Percentiles rank a stretch among this genome's conserved stretches.
Evolutionary conservation across 1,140 invertebrate species (phyloP).

Genomic region (Micrasema minimum): DNA sequence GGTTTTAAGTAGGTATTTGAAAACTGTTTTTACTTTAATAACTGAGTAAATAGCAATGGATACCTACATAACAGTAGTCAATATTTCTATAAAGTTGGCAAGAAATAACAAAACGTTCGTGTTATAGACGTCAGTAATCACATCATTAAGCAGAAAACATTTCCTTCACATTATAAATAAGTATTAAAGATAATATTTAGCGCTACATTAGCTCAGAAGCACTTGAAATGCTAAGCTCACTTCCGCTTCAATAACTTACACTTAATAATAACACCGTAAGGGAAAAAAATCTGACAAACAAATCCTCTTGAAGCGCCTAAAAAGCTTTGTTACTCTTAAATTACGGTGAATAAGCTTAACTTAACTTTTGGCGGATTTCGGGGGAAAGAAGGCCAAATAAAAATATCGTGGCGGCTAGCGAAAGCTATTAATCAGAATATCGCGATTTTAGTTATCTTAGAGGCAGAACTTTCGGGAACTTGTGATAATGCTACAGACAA

Average conservation of each 20-base stretch:
- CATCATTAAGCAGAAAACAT: no score
- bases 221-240: neutral
- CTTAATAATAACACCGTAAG: constrained; percentile 5
- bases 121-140: no score
- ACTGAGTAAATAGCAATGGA: no score
- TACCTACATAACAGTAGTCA: no score
- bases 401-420: constrained; percentile 11
- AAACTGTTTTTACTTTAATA: no score
- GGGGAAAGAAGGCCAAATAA: constrained; percentile 31
- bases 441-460: constrained; percentile 39
- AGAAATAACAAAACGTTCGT: no score
- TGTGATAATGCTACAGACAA: constrained; percentile 29
- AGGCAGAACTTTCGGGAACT: constrained; percentile 20
- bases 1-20: no score
- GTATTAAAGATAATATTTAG: no score
- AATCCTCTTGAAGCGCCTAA: constrained; percentile 16
- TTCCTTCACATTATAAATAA: no score
- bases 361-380: constrained; percentile 12
- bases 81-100: no score
- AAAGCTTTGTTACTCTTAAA: constrained; percentile 32
- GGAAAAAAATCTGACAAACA: constrained; percentile 8
- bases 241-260: neutral
- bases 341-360: constrained; percentile 27
- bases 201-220: neutral
- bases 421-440: constrained; percentile 46